Evolutionary conservation across 2,113 vertebrate species (phyloP).

Genomic region (Myanophis thanlyinensis): DNA sequence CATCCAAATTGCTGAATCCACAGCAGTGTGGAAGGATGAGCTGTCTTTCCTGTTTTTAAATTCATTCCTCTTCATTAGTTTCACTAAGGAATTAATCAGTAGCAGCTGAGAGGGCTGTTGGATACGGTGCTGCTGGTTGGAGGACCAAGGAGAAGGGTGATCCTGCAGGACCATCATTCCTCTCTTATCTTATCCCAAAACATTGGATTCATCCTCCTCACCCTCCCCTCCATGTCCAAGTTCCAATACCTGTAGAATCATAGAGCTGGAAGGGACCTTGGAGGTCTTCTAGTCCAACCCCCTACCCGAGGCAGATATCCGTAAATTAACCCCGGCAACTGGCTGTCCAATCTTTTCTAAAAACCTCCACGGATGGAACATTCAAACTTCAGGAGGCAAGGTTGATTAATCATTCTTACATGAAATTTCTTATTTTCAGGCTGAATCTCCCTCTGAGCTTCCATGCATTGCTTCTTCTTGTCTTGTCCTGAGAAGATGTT

Average conservation of each 20-base stretch:
- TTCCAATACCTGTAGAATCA: neutral
- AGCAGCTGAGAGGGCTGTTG: neutral
- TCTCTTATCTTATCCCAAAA: neutral
- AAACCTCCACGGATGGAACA: neutral
- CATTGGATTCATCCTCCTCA: neutral
- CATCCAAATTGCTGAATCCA: neutral
- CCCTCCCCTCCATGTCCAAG: neutral
- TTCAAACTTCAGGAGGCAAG: neutral
- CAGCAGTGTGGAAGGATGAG: neutral
- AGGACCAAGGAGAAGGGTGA: neutral
- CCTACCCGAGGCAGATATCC: neutral
- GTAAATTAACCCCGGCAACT: neutral
- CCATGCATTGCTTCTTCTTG: neutral
- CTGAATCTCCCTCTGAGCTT: neutral
- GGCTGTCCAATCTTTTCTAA: neutral
- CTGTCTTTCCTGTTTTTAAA: neutral
- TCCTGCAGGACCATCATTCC: neutral
- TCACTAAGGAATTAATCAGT: neutral
- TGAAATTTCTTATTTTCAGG: neutral
- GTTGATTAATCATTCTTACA: neutral
- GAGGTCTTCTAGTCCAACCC: neutral
- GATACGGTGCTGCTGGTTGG: neutral
- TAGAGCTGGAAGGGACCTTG: neutral
- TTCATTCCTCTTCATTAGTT: neutral
- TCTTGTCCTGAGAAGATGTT: neutral